Evolutionary conservation across 2,113 vertebrate species (phyloP).

Genomic region (Rissa tridactyla): DNA sequence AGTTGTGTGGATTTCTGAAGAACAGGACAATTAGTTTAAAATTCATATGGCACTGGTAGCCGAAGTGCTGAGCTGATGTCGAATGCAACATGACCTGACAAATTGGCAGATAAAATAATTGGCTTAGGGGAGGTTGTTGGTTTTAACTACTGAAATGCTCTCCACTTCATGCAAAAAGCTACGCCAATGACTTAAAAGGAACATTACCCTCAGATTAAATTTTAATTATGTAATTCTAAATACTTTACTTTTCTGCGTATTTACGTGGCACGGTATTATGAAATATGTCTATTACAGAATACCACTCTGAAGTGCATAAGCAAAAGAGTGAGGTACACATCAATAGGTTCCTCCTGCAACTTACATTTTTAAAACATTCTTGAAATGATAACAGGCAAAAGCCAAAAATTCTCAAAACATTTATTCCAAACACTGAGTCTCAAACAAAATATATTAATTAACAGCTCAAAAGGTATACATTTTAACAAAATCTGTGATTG

Average conservation of each 20-base stretch:
- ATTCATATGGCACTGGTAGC: neutral
- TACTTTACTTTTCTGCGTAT: neutral
- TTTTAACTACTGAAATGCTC: neutral
- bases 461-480: neutral
- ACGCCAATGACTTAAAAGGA: neutral
- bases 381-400: neutral
- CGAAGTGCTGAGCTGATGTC: neutral
- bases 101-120: neutral
- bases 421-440: neutral
- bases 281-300: neutral
- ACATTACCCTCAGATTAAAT: neutral
- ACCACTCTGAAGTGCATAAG: neutral
- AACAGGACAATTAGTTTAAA: neutral
- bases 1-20: neutral
- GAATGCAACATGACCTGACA: neutral
- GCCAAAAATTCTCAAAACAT: neutral
- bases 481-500: neutral
- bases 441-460: neutral
- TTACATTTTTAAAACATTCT: neutral
- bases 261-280: neutral
- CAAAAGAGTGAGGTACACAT: neutral
- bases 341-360: neutral
- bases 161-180: neutral
- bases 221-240: constrained; percentile 6
- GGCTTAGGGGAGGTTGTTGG: neutral